Conservation (phyloP, 2,888 invertebrate species). For the Phytoseiulus persimilis region DNA sequence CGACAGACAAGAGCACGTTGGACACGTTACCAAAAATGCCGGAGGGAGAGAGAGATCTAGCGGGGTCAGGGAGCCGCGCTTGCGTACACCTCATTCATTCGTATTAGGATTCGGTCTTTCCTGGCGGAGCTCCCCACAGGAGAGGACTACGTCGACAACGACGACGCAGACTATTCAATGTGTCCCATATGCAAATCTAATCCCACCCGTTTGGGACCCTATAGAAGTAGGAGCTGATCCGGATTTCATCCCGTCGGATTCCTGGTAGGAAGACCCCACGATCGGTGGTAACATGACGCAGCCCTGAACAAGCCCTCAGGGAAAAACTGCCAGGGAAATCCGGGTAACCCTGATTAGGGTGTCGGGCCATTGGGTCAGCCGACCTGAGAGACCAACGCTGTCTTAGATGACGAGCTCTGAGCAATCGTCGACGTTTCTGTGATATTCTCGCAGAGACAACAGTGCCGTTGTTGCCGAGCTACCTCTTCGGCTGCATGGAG, state of each 20-base stretch:
- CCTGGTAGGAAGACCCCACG: neutral
- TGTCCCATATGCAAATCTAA: neutral
- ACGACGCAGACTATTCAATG: neutral
- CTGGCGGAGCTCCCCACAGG: neutral
- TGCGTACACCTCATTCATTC: neutral
- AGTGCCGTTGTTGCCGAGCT: too few relatives aligned
- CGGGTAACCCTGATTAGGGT: too few relatives aligned
- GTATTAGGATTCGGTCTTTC: neutral
- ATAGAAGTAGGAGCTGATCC: neutral
- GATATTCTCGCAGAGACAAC: too few relatives aligned
- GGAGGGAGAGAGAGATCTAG: neutral
- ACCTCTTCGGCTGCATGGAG: too few relatives aligned
- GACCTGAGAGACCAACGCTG: too few relatives aligned
- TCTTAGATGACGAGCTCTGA: too few relatives aligned
- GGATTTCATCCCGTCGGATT: neutral
- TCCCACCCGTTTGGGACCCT: neutral
- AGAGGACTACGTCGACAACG: neutral
- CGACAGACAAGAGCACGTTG: neutral
- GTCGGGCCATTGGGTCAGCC: too few relatives aligned
- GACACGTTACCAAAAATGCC: neutral
- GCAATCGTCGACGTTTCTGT: too few relatives aligned
- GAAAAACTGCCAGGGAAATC: neutral
- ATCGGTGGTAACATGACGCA: neutral
- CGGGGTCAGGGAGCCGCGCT: neutral
- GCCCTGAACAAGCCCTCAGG: neutral